Base-by-base conservation (phyloP, 2,113 vertebrate species). In the Dasyornis broadbenti region DNA sequence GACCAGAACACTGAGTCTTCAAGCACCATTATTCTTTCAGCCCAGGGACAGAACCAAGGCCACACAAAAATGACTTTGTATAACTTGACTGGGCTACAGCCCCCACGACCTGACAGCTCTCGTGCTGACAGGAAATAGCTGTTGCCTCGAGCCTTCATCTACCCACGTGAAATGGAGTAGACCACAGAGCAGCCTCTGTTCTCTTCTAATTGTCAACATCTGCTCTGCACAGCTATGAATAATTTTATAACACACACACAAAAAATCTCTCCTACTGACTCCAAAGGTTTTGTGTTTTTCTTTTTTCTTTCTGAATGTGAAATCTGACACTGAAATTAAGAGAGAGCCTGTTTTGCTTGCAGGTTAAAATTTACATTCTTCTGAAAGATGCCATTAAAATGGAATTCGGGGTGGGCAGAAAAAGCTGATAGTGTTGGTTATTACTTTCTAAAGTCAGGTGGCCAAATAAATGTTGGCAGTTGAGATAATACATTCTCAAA, bases 101-200 rank as follows among this genome's bases (percentile, higher is more conserved):
- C 94, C 89, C 89, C 94, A 85, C 35, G 89, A 89, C 18, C 89
- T 88, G 95, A 45, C 44, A 45, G 44, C 89, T 85, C 82, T 71
- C 5, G 14, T 33, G 77, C 94, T 82, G 96, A 81, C 97, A 97
- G 98, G 98, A 98, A 98, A 96, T 89, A 28, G 92, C 82, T 83
- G 77, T 95, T 81, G 97, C 96, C 95, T 96, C 61, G 33, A 96
- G 96, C 97, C 96, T 97, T 97, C 83, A 95, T 96, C 97, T 94
- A 21, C 96, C 97, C 97, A 97, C 95, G 92, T 97, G 97, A 95
- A 96, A 69, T 24, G 54, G 77, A 91, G 92, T 75, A 81, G 81
- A 96, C 97, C 97, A 98, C 95, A 97, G 96, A 96, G 75, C 45
- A 4, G 86, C 96, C 97, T 97, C 95, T 96, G 96, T 97, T 97